Base-by-base conservation (phyloP, 2,797 vertebrate genomes). In the Melanotaenia pygmaea region DNA sequence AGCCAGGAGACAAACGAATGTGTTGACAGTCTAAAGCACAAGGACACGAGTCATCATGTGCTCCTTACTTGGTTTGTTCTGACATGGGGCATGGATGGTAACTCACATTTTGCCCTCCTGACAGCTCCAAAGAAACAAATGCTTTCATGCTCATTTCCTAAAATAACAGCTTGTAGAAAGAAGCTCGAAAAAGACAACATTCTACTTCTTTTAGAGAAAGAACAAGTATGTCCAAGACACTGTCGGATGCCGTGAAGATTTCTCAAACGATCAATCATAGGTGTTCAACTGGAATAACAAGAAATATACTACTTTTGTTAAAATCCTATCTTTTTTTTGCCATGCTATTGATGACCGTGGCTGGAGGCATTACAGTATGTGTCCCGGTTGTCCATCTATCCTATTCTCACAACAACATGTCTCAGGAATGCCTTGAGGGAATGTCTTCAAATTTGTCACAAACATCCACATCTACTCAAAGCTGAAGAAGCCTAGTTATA, bases 11-110 rank as follows among this genome's bases (percentile, higher is more conserved):
- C 79, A 70, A 62, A 74, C 66, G 47, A 43, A 59, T 70, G 76
- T 77, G 81, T 80, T 84, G 87, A 85, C 79, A 86, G 78, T 71
- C 60, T 63, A 74, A 76, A 83, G 67, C 75, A 81, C 73, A 70
- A 59, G 22, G 77, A 84, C 67, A 76, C 47, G 43, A 79, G 73
- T 66, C 80, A 65, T 77, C 59, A 35, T 70, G 74, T 60, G 64
- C 67, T 72, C 80, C 56, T 72, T 64, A 81, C 69, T 73, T 61
- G 30, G 60, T 63, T 68, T 81, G 45, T 64, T 81, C 67, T 86
- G 72, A 84, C 83, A 61, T 5, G 38, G 38, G 67, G 57, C 74
- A 72, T 81, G 82, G 81, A 80, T 68, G 67, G 71, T 75, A 45
- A 47, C 64, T 74, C 14, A 35, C 26, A 77, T 74, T 72, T 67